Base-by-base conservation (phyloP, 2,797 vertebrate genomes). In the Chrysocyon brachyurus region DNA sequence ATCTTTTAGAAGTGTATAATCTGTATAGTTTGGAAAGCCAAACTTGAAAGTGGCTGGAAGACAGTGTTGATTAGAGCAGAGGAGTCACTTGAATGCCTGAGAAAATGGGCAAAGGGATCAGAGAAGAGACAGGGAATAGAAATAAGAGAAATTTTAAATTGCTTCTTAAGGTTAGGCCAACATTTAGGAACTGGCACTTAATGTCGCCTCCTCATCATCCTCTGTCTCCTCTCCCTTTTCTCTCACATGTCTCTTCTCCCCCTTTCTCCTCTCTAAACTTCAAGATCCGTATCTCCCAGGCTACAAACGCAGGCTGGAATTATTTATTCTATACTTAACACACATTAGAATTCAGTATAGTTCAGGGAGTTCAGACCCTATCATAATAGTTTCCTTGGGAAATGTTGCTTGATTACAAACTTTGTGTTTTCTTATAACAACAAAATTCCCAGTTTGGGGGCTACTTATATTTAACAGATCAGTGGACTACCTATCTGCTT, bases 321-420 rank as follows among this genome's bases (percentile, higher is more conserved):
- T 54, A 90, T 81, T 68, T 95, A 75, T 89, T 90, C 54, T 85
- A 40, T 10, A 59, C 14, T 82, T 94, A 75, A 93, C 90, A 49
- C 82, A 88, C 17, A 7, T 91, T 91, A 87, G 3, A 87, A 15
- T 59, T 64, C 81, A 88, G 91, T 82, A 40, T 24, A 90, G 14
- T 56, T 73, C 36, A 36, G 81, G 57, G 26, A 68, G 28, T 85
- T 85, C 21, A 77, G 21, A 57, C 9, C 28, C 46, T 83, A 33
- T 90, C 54, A 49, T 90, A 66, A 86, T 64, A 49, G 12, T 88
- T 92, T 90, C 81, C 22, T 66, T 52, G 19, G 64, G 81, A 87
- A 92, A 87, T 49, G 24, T 95, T 96, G 66, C 89, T 95, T 91
- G 52, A 49, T 87, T 85, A 85, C 75, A 84, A 81, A n/a, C 12